phyloP scores from a whole-genome alignment of 2,888 invertebrate species.

The Terebella lapidaria region DNA sequence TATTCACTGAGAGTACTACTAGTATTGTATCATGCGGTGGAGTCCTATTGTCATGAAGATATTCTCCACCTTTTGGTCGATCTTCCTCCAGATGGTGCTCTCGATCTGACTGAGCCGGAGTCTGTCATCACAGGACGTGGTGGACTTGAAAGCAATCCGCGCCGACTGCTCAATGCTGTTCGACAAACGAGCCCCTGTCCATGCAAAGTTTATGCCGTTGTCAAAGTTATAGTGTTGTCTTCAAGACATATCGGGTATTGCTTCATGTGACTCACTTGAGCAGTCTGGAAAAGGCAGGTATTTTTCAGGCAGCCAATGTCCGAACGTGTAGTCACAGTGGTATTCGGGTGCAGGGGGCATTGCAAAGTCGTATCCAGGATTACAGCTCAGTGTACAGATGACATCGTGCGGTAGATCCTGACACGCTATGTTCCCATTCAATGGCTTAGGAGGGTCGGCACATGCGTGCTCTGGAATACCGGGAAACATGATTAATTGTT shows the following conservation, averaged over 20 bases:
- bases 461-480: constrained; percentile 53
- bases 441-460: constrained; percentile 54
- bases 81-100: constrained; percentile 10
- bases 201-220: too few species aligned
- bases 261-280: constrained; percentile 51
- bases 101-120: constrained; percentile 34
- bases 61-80: constrained; percentile 12
- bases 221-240: too few species aligned
- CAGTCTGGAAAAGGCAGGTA: constrained; percentile 60
- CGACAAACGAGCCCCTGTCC: constrained; percentile 24
- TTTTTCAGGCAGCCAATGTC: constrained; percentile 50
- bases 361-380: constrained; percentile 63
- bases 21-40: too few species aligned
- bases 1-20: too few species aligned
- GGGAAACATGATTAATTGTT: not conserved
- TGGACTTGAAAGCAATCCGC: constrained; percentile 36
- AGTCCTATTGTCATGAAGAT: too few species aligned
- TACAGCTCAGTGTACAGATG: constrained; percentile 60
- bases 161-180: constrained; percentile 44
- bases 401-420: constrained; percentile 51
- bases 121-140: constrained; percentile 35
- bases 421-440: constrained; percentile 57
- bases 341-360: constrained; percentile 51
- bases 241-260: too few species aligned
- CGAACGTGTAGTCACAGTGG: constrained; percentile 52